A percentile compares a stretch with the other conserved stretches of the same genome.
These are phyloP conservation scores for Cantharis nigra DNA, from an alignment of 2,888 invertebrate species.

Conservation along the genomic window DNA sequence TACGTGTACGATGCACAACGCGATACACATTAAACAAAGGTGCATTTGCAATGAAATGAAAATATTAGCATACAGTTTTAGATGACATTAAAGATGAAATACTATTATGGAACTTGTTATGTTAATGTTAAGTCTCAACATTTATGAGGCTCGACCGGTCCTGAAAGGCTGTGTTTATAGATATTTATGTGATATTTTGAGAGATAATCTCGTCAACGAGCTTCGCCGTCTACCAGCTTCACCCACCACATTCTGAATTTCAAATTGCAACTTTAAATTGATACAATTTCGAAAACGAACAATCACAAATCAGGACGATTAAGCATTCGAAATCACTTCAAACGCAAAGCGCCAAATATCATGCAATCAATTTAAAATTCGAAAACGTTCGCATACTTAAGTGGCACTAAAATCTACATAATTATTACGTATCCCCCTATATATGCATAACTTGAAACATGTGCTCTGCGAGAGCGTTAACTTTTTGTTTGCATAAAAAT, in stretches of 20 bases:
- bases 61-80: constrained; percentile 57
- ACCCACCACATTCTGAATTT: constrained; percentile 26
- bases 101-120: constrained; percentile 56
- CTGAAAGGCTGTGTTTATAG: constrained; percentile 51
- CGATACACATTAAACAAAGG: constrained; percentile 50
- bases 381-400: not conserved
- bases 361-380: not conserved
- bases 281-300: constrained; percentile 15
- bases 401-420: not conserved
- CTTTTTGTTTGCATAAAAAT: not conserved
- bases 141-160: constrained; percentile 48
- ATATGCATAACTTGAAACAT: not conserved
- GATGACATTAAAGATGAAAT: constrained; percentile 57
- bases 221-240: constrained; percentile 25
- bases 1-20: constrained; percentile 24
- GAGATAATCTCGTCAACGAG: constrained; percentile 45
- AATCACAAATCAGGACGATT: constrained; percentile 16
- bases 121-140: constrained; percentile 48
- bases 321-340: constrained; percentile 10
- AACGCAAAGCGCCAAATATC: not conserved
- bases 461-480: not conserved
- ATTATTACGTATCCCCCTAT: not conserved
- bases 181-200: constrained; percentile 53
- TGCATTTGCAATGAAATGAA: constrained; percentile 53
- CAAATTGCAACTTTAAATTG: constrained; percentile 26